These are phyloP conservation scores for Arothron firmamentum DNA, from an alignment of 2,113 vertebrate species.

Conservation along the genomic window DNA sequence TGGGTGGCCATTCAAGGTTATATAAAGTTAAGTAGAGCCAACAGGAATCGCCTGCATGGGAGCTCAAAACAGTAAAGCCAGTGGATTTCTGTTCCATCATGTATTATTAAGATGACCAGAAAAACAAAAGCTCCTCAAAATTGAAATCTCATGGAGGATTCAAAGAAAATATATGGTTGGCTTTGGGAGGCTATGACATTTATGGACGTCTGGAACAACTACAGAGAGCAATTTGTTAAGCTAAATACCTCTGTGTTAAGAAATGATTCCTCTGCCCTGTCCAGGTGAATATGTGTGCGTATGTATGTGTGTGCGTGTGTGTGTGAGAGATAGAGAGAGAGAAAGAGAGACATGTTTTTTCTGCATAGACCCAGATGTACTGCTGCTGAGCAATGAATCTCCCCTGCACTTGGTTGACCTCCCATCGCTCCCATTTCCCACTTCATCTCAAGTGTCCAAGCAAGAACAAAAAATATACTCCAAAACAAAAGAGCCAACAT, in stretches of 20 bases:
- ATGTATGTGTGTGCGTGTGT: no score
- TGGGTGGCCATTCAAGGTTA: constrained; percentile 62
- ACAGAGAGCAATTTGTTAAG: constrained; percentile 42
- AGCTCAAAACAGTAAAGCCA: constrained; percentile 42
- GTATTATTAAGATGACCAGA: constrained; percentile 45
- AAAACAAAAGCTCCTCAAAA: constrained; percentile 66
- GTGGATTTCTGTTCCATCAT: constrained; percentile 47
- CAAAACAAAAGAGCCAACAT: constrained; percentile 36
- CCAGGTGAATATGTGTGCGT: constrained; percentile 16
- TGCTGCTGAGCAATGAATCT: constrained; percentile 33
- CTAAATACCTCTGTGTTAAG: constrained; percentile 24
- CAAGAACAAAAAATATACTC: constrained; percentile 28
- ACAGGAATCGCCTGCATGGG: constrained; percentile 36
- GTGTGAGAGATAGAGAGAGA: no score
- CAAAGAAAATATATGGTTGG: constrained; percentile 50
- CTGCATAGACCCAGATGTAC: constrained; percentile 17
- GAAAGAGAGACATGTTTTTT: constrained; percentile 4
- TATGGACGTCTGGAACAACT: constrained; percentile 38
- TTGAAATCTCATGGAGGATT: constrained; percentile 63
- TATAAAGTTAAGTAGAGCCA: constrained; percentile 52
- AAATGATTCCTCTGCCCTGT: constrained; percentile 24
- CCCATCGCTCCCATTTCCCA: constrained; percentile 52
- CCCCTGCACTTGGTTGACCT: constrained; percentile 58
- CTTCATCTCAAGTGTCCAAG: constrained; percentile 31
- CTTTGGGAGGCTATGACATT: constrained; percentile 21